phyloP scores from a whole-genome alignment of 2,797 vertebrate genomes.

The Poecilia gillii region DNA sequence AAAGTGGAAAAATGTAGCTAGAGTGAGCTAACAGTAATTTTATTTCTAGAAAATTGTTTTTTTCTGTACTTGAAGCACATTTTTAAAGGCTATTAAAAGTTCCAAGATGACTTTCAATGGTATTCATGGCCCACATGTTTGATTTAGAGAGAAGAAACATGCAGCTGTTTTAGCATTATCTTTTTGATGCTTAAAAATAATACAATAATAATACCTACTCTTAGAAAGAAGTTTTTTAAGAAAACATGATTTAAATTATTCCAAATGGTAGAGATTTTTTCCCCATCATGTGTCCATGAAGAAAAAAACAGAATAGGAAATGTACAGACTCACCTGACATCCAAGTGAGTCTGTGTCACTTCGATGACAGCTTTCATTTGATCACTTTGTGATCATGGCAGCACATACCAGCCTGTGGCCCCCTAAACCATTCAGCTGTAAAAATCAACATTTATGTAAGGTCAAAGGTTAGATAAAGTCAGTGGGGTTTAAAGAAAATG shows the following conservation, averaged over 20 bases:
- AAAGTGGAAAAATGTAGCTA: conserved; percentile 26
- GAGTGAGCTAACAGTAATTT: background rate
- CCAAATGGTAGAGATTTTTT: background rate
- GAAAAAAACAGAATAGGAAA: too few relatives aligned
- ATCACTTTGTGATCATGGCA: conserved; percentile 31
- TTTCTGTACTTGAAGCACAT: conserved; percentile 5
- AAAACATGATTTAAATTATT: background rate
- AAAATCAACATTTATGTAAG: conserved; percentile 51
- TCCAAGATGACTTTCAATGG: background rate
- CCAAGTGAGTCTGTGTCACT: conserved; percentile 15
- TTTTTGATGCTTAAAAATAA: conserved; percentile 1
- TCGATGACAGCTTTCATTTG: conserved; percentile 4
- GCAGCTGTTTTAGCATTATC: background rate
- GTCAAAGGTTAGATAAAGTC: conserved; percentile 51
- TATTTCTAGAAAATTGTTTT: background rate
- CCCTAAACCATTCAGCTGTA: conserved; percentile 39
- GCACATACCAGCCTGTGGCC: background rate
- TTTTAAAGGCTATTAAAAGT: background rate
- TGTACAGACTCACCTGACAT: too few relatives aligned
- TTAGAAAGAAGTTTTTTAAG: background rate
- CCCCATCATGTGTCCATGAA: background rate
- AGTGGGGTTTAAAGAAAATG: conserved; percentile 34
- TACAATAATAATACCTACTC: background rate
- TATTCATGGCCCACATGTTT: background rate
- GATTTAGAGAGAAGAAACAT: background rate